phyloP scores from a whole-genome alignment of 1,140 invertebrate genomes.

The Drosophila sturtevanti region DNA sequence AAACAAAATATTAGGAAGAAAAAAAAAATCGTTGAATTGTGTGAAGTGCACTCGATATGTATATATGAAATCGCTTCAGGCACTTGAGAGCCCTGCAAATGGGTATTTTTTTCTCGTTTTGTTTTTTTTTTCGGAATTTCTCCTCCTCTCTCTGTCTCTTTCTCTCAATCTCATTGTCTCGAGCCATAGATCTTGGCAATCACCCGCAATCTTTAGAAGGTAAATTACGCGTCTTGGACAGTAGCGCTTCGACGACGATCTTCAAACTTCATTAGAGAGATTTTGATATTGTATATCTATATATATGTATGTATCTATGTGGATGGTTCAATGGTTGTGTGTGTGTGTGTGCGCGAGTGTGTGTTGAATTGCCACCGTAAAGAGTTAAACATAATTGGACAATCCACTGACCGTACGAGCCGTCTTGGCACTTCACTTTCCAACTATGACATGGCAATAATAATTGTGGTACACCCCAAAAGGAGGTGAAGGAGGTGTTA shows the following conservation, averaged over 20 bases:
- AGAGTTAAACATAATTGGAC: constrained; percentile 55
- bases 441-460: constrained; percentile 81
- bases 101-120: constrained; percentile 1
- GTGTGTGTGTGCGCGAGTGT: background rate
- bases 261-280: constrained; percentile 82
- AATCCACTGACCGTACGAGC: constrained; percentile 26
- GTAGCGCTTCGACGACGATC: constrained; percentile 69
- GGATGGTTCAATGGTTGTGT: background rate
- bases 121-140: background rate
- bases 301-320: background rate
- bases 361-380: constrained; percentile 72
- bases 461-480: constrained; percentile 40
- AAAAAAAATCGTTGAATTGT: constrained; percentile 5
- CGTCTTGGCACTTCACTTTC: constrained; percentile 70
- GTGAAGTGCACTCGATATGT: constrained; percentile 18
- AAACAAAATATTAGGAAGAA: background rate
- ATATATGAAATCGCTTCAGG: constrained; percentile 14
- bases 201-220: constrained; percentile 25
- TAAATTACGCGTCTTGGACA: constrained; percentile 69
- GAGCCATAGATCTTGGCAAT: constrained; percentile 9
- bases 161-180: constrained; percentile 11
- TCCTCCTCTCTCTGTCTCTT: background rate
- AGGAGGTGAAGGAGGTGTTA: background rate
- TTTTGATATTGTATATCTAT: constrained; percentile 65
- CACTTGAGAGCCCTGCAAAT: constrained; percentile 8